Evolutionary conservation across 2,888 invertebrate species (phyloP).

Genomic region (Thereva unica): DNA sequence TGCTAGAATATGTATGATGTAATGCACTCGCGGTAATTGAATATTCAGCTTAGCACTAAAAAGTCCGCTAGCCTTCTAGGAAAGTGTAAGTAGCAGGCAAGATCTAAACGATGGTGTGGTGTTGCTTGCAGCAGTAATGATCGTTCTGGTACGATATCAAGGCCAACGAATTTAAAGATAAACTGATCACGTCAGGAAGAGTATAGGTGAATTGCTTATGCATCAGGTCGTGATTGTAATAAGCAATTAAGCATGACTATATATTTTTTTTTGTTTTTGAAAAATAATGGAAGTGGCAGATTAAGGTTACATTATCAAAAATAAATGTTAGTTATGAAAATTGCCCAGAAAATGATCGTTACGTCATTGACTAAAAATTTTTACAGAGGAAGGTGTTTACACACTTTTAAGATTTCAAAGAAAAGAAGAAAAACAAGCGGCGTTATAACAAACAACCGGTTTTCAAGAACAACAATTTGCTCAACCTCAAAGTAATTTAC

Average conservation of each 20-base stretch:
- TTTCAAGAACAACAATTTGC: constrained; percentile 1
- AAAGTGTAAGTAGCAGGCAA: constrained; percentile 23
- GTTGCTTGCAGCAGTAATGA: background rate
- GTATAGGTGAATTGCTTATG: constrained; percentile 2
- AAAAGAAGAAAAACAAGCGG: background rate
- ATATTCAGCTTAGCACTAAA: constrained; percentile 16
- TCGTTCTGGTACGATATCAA: constrained; percentile 20
- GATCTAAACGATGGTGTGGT: background rate
- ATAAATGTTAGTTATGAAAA: too few relatives aligned
- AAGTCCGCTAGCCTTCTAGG: constrained; percentile 1
- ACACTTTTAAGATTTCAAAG: constrained; percentile 1
- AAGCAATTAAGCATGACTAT: background rate
- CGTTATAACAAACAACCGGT: constrained; percentile 24
- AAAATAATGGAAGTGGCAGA: too few relatives aligned
- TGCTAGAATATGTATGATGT: constrained; percentile 16
- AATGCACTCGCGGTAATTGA: constrained; percentile 21
- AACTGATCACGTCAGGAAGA: constrained; percentile 27
- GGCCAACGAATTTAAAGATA: constrained; percentile 19
- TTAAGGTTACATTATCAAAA: too few relatives aligned
- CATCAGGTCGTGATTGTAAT: background rate
- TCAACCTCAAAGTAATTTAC: constrained; percentile 12
- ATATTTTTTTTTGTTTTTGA: too few relatives aligned
- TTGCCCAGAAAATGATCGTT: background rate
- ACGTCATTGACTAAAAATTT: constrained; percentile 24
- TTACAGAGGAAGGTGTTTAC: background rate